phyloP scores from a whole-genome alignment of 2,888 invertebrate species.

The Drosophila robusta region DNA sequence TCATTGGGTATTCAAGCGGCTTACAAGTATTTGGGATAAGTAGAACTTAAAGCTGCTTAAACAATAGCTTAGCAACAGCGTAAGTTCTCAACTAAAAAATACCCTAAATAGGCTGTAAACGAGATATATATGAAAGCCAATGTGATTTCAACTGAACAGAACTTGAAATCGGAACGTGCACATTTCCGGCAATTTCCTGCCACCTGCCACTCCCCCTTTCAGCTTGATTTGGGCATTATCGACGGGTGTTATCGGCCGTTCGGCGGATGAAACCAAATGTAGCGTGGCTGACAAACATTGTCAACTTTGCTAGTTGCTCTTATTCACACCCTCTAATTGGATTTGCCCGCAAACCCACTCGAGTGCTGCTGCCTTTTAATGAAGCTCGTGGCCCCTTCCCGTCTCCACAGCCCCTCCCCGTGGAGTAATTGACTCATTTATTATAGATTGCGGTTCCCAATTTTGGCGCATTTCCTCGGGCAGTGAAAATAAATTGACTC shows the following conservation, averaged over 20 bases:
- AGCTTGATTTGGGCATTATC: constrained; percentile 38
- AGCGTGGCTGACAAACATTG: constrained; percentile 65
- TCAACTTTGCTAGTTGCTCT: constrained; percentile 40
- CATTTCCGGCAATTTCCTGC: constrained; percentile 62
- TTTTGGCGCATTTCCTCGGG: constrained; percentile 22
- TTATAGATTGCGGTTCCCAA: constrained; percentile 35
- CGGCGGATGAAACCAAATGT: constrained; percentile 50
- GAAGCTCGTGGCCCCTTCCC: constrained; percentile 5
- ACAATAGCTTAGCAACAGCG: too few relatives aligned
- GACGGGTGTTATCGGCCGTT: constrained; percentile 8
- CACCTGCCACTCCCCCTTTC: neutral
- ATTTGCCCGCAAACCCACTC: constrained; percentile 1
- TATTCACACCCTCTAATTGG: constrained; percentile 32
- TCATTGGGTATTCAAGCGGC: neutral
- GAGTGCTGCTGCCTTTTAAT: constrained; percentile 25
- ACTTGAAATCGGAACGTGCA: constrained; percentile 35
- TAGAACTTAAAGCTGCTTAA: neutral
- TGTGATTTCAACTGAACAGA: constrained; percentile 22
- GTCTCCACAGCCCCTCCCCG: neutral
- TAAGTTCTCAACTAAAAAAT: neutral
- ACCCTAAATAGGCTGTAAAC: neutral
- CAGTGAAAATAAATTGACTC: constrained; percentile 37
- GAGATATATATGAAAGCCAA: neutral
- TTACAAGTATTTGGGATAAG: neutral
- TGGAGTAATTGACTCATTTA: constrained; percentile 48